These are phyloP conservation scores for Microcaecilia unicolor DNA, from an alignment of 2,797 vertebrate genomes.

Conservation along the genomic window DNA sequence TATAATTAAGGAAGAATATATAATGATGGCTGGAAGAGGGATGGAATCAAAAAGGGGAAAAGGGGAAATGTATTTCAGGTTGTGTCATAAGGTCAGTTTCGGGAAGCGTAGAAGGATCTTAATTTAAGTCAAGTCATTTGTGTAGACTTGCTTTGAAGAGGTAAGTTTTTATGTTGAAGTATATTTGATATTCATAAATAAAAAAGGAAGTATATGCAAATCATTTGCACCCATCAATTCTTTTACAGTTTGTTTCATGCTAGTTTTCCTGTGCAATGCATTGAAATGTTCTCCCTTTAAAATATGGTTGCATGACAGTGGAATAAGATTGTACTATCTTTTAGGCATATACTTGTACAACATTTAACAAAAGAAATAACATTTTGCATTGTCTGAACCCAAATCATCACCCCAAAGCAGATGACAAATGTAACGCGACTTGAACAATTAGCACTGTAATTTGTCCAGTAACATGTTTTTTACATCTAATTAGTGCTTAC, in stretches of 20 bases:
- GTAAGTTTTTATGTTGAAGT: too few species aligned
- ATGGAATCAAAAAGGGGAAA: too few species aligned
- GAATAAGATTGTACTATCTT: slow-evolving; percentile 17
- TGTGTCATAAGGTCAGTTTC: too few species aligned
- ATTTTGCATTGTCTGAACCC: slow-evolving; percentile 51
- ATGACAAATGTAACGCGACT: slow-evolving; percentile 51
- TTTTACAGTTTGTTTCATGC: neutral
- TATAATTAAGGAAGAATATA: too few species aligned
- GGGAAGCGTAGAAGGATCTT: too few species aligned
- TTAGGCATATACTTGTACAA: slow-evolving; percentile 42
- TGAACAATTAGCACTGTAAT: slow-evolving; percentile 60
- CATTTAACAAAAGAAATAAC: slow-evolving; percentile 39
- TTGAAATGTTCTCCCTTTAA: neutral
- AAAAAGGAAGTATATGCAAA: neutral
- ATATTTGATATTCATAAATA: too few species aligned
- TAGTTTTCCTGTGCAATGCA: neutral
- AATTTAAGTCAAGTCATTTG: too few species aligned
- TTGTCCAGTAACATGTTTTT: slow-evolving; percentile 66
- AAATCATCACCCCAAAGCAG: slow-evolving; percentile 54
- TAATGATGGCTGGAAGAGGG: too few species aligned
- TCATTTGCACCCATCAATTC: neutral
- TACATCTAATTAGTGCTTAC: slow-evolving; percentile 67
- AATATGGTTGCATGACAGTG: too few species aligned
- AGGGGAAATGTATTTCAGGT: too few species aligned
- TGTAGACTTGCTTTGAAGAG: too few species aligned